These are phyloP conservation scores for Dromius quadrimaculatus DNA, from an alignment of 2,888 invertebrate genomes.

Conservation along the genomic window DNA sequence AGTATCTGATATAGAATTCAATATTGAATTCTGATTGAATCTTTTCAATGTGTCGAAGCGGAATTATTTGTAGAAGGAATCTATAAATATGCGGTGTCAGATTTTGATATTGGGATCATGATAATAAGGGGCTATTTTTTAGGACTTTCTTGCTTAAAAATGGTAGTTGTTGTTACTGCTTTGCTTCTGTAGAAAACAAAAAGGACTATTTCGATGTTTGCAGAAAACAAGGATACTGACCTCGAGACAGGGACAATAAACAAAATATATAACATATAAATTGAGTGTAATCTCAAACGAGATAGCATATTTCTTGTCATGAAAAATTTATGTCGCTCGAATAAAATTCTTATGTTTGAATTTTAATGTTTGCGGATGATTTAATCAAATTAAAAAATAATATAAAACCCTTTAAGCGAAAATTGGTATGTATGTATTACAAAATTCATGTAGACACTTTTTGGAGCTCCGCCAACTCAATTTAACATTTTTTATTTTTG, in stretches of 20 bases:
- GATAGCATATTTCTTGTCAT: no score
- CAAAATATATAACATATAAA: background rate
- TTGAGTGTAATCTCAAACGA: background rate
- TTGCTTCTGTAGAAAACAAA: conserved; percentile 15
- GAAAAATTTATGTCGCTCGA: no score
- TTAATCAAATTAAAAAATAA: conserved; percentile 12
- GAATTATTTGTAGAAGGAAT: conserved; percentile 19
- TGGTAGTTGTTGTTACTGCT: background rate
- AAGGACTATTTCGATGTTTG: background rate
- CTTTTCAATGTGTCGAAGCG: background rate
- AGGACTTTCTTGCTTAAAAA: background rate
- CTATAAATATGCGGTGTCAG: conserved; percentile 3
- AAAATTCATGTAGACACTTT: conserved; percentile 5
- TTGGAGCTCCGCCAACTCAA: conserved; percentile 10
- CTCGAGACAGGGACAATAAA: background rate
- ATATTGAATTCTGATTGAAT: conserved; percentile 11
- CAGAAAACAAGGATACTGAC: background rate
- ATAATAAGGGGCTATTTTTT: background rate
- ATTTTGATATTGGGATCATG: conserved; percentile 7
- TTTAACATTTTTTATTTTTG: conserved; percentile 3
- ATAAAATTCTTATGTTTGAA: no score
- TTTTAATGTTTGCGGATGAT: background rate
- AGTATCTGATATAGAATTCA: conserved; percentile 17
- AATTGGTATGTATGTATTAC: background rate
- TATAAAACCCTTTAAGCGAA: background rate